A percentile compares a stretch with the other conserved stretches of the same genome.
Evolutionary conservation across 2,113 vertebrate species (phyloP).

Genomic region (Falco punctatus): DNA sequence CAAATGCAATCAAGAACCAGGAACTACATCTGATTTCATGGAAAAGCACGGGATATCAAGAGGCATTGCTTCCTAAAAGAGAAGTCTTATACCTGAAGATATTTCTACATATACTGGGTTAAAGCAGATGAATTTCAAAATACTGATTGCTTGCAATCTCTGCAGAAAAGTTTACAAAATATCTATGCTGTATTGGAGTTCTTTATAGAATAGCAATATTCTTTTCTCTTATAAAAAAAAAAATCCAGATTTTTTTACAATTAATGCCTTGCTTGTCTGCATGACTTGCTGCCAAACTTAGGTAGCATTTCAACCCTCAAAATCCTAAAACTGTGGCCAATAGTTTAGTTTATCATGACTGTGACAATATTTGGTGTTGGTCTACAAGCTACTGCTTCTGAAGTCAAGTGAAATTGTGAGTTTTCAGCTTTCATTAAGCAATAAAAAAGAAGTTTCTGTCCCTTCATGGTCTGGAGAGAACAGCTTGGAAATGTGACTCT

Average conservation of each 20-base stretch:
- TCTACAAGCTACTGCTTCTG: background rate
- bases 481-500: conserved; percentile 40
- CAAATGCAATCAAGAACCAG: conserved; percentile 36
- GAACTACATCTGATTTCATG: background rate
- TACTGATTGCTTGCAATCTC: background rate
- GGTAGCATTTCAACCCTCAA: background rate
- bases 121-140: conserved; percentile 2
- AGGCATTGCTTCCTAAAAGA: background rate
- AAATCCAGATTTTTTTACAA: background rate
- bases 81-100: background rate
- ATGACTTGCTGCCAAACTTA: background rate
- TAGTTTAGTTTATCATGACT: background rate
- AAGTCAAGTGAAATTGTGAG: conserved; percentile 19
- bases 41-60: background rate
- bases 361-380: conserved; percentile 5
- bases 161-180: background rate
- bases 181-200: background rate
- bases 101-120: background rate
- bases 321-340: conserved; percentile 23
- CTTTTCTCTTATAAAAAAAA: background rate
- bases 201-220: background rate
- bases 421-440: conserved; percentile 54
- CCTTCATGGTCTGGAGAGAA: conserved; percentile 15
- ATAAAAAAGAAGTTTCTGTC: conserved; percentile 36
- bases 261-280: background rate